Evolutionary conservation across 2,888 invertebrate genomes (phyloP), one percentile per base, ranked within the genome.

Genomic region (Amphipoea lucens): DNA sequence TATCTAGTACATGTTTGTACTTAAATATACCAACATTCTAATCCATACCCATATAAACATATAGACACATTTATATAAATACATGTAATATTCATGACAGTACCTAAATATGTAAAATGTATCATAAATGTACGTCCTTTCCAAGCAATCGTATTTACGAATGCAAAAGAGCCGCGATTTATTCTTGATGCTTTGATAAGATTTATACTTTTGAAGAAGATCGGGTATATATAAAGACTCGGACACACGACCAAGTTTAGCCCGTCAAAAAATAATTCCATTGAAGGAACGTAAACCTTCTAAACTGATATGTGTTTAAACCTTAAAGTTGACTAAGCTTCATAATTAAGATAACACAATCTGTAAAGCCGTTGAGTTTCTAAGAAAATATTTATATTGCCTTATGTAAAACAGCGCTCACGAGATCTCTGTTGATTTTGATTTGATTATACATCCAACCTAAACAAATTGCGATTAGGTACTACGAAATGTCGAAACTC

Each of bases 131-230:
- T 63, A 40, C 12, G 11, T 71, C 48, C 60, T 74, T 85, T 75
- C 63, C 42, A 71, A 70, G 45, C 69, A 77, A 71, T 62, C 68
- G 57, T 85, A 77, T 75, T 77, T 77, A 54, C 73, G 74, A 68
- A 68, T 51, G 76, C 57, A 87, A 85, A 85, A 77, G 83, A 83
- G 63, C 29, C 63, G 51, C 65, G 42, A 82, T 78, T 36, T 74
- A 83, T 74, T 74, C 71, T 79, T 67, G 62, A 76, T 60, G 51
- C 51, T 79, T 76, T 81, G 76, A 84, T 82, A 88, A 77, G 73
- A 83, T 85, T 83, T 76, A 82, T 72, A 75, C 62, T 74, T 60
- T 71, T 75, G n/a, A 72, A 76, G 36, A 67, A 71, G 66, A 78
- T 87, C 66, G 40, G 63, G 67, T 74, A 48, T 74, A 65, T 60